Evolutionary conservation across 2,113 vertebrate genomes (phyloP).

Genomic region (Petrocephalus microphthalmus): DNA sequence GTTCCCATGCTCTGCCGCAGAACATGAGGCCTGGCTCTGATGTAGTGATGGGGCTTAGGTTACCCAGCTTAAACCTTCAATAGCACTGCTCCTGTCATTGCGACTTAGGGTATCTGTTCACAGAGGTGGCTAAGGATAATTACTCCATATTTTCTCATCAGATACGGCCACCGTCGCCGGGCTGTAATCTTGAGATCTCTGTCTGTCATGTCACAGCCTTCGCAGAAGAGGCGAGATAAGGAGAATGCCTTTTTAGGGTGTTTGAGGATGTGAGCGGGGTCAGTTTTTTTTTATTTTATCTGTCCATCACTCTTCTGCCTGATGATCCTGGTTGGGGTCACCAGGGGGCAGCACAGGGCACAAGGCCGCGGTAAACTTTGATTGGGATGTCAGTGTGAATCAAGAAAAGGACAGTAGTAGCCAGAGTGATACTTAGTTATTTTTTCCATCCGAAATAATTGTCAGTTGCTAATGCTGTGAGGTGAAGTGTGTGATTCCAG

Average conservation of each 20-base stretch:
- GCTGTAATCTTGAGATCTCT: background rate
- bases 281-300: background rate
- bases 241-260: background rate
- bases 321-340: background rate
- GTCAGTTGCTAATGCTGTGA: no score
- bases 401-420: background rate
- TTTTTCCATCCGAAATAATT: no score
- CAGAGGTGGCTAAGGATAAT: background rate
- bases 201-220: background rate
- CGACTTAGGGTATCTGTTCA: background rate
- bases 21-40: background rate
- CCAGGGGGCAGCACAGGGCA: background rate
- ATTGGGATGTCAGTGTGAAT: background rate
- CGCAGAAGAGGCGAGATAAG: background rate
- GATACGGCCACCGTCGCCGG: background rate
- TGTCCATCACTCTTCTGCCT: background rate
- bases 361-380: background rate
- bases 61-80: background rate
- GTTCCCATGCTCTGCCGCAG: background rate
- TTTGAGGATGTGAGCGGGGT: background rate
- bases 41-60: background rate
- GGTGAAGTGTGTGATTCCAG: no score
- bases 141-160: background rate
- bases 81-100: background rate
- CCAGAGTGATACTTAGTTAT: no score